Base-by-base conservation (phyloP, 2,113 vertebrate genomes). In the Spea multiplicata region DNA sequence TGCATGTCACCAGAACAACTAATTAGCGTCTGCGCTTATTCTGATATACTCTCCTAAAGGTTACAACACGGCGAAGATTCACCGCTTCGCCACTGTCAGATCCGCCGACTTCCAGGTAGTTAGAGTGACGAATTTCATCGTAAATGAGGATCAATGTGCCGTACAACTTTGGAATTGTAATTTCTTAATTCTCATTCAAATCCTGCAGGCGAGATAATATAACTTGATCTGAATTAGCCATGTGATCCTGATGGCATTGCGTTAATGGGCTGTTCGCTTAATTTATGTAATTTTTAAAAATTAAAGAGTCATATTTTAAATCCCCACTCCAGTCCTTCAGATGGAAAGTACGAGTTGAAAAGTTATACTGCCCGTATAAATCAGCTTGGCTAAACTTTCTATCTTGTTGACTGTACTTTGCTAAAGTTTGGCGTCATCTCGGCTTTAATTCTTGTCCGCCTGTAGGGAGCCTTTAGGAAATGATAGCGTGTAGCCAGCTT, bases 241-340 rank as follows among this genome's bases (percentile, higher is more conserved):
- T 82, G 89, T 93, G 91, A 89, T 89, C 86, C 84, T 84, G 88
- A 90, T 88, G 86, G 89, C 86, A 70, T 87, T 85, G 85, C 85
- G 82, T 90, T 93, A 92, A 93, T 91, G 86, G 89, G 90, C 88
- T 86, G 84, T 91, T 91, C 85, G 83, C 75, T 91, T 93, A 93
- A 93, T 92, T 93, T 92, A 93, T 92, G 90, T 88, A 92, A 91
- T 93, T 93, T 90, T 50, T 44, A 90, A 92, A 93, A 92, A 93
- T 92, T 90, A 91, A 92, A 90, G 83, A 89, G 88, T 90, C 88
- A 71, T 89, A 90, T 89, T 89, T 92, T 89, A 91, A 91, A 91
- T 82, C 85, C 88, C 85, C 85, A 88, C 84, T 83, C 84, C 86
- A 85, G 87, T 88, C 86, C 84, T 91, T 91, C 87, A 82, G 84